Percentiles rank a stretch among this genome's conserved stretches.
These are phyloP conservation scores for Euclidia mi DNA, from an alignment of 2,888 invertebrate genomes.

Conservation along the genomic window DNA sequence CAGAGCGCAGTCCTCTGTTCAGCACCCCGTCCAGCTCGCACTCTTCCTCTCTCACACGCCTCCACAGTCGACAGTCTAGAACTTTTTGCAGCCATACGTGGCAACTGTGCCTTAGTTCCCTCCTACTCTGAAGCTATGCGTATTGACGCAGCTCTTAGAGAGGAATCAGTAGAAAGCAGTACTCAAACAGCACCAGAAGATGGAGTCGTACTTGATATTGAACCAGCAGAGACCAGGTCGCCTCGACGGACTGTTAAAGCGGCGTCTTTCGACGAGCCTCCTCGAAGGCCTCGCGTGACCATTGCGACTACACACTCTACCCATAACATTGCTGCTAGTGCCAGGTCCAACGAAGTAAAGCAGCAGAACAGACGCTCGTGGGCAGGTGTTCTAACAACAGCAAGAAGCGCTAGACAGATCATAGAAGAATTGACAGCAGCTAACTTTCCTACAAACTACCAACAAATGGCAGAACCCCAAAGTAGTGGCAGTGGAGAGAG, in stretches of 20 bases:
- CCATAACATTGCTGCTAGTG: constrained; percentile 73
- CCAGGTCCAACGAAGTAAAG: constrained; percentile 76
- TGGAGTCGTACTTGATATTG: constrained; percentile 73
- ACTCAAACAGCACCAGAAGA: constrained; percentile 51
- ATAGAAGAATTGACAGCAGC: constrained; percentile 79
- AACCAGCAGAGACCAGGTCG: constrained; percentile 69
- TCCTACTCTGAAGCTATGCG: constrained; percentile 96
- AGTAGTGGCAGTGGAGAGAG: constrained; percentile 68
- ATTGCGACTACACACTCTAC: constrained; percentile 83
- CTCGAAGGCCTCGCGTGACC: constrained; percentile 73
- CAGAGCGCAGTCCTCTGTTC: constrained; percentile 88
- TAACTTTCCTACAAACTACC: constrained; percentile 72
- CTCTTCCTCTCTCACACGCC: no score
- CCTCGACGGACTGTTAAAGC: constrained; percentile 76
- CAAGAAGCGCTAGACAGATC: constrained; percentile 82
- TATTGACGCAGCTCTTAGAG: constrained; percentile 82
- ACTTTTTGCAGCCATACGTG: constrained; percentile 91
- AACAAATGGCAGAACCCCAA: constrained; percentile 77
- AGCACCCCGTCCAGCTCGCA: no score
- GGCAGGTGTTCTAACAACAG: constrained; percentile 81
- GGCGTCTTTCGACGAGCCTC: constrained; percentile 82
- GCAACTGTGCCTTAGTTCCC: constrained; percentile 93
- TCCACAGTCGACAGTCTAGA: no score
- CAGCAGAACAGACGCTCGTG: constrained; percentile 83
- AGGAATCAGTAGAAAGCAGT: constrained; percentile 74